Evolutionary conservation across 2,797 vertebrate species (phyloP).

Genomic region (Hydrolagus colliei): DNA sequence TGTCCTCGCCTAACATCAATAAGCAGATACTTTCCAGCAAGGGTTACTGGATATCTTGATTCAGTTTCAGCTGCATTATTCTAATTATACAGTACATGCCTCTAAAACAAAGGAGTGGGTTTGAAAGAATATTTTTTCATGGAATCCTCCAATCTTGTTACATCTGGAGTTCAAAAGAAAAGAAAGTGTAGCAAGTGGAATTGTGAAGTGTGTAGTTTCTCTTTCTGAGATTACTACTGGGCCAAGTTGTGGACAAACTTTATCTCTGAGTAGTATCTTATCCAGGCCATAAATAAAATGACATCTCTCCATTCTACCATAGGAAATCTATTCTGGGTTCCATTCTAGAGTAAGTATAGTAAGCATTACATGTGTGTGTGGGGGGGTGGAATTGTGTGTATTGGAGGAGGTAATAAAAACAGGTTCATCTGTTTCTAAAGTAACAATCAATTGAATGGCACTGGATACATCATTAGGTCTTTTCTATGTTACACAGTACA

Average conservation of each 20-base stretch:
- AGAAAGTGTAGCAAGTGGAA: not conserved
- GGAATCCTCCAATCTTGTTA: slow-evolving; percentile 8
- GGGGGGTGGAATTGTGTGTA: not conserved
- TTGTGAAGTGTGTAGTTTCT: not conserved
- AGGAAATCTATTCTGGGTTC: too few species aligned
- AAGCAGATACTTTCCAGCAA: too few species aligned
- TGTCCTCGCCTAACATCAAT: too few species aligned
- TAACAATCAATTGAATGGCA: not conserved
- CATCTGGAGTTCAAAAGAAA: not conserved
- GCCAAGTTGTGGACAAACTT: not conserved
- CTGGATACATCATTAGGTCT: too few species aligned
- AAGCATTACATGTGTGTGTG: too few species aligned
- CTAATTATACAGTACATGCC: not conserved
- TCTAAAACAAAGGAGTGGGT: not conserved
- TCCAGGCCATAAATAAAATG: not conserved
- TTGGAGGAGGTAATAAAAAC: not conserved
- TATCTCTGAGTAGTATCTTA: not conserved
- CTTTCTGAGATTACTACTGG: not conserved
- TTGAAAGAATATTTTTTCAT: too few species aligned
- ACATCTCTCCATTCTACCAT: too few species aligned
- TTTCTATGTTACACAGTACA: too few species aligned
- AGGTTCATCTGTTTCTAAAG: not conserved
- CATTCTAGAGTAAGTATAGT: too few species aligned
- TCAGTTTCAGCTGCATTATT: not conserved
- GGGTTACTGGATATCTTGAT: too few species aligned